A percentile compares a stretch with the other conserved stretches of the same genome.
phyloP scores from a whole-genome alignment of 2,113 vertebrate species.

The Bos javanicus region DNA sequence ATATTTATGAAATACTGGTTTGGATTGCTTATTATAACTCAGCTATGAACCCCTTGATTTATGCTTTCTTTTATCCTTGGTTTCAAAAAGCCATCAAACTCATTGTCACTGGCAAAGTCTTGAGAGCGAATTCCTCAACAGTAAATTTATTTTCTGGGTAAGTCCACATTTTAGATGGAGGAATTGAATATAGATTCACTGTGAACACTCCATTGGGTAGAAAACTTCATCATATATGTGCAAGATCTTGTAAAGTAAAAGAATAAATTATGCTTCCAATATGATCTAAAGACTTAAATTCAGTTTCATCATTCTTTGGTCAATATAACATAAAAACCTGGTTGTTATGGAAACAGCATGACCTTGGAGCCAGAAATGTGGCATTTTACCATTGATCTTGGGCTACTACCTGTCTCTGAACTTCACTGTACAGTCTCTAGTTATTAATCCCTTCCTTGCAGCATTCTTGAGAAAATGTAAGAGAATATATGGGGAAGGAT shows the following conservation, averaged over 20 bases:
- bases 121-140: slow-evolving; percentile 42
- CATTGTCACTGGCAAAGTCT: slow-evolving; percentile 39
- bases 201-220: neutral
- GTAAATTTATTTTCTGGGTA: slow-evolving; percentile 30
- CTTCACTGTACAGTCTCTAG: neutral
- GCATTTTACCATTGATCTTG: neutral
- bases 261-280: neutral
- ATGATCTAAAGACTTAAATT: neutral
- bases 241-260: neutral
- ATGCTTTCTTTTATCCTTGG: slow-evolving; percentile 60
- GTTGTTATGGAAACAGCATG: neutral
- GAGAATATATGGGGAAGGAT: neutral
- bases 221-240: neutral
- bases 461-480: neutral
- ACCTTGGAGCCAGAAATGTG: neutral
- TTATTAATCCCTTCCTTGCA: neutral
- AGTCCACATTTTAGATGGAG: fast-evolving
- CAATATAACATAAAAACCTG: neutral
- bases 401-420: neutral
- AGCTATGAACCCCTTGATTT: slow-evolving; percentile 31
- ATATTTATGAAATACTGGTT: slow-evolving; percentile 67
- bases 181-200: neutral
- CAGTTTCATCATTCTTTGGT: neutral
- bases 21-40: slow-evolving; percentile 39
- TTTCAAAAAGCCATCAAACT: slow-evolving; percentile 51